Base-by-base conservation (phyloP, 1,140 invertebrate species). In the Penaeus vannamei region DNA sequence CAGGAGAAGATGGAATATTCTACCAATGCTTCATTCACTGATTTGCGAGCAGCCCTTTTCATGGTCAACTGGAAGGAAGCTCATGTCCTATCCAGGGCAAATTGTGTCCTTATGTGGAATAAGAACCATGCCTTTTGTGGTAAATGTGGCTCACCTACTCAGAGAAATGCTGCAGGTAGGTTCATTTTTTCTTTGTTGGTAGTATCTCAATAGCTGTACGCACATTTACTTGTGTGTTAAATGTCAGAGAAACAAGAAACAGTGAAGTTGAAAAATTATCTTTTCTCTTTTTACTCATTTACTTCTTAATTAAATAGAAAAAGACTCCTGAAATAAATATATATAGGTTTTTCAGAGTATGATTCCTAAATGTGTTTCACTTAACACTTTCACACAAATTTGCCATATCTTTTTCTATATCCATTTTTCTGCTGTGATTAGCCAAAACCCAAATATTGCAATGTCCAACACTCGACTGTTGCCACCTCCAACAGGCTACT, bases 401-500 rank as follows among this genome's bases (percentile, higher is more conserved):
- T 29, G 0, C 62, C 23, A 17, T 26, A n/a, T 61, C 42, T 20
- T n/a, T 42, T 23, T 46, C 26, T 80, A 14, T 12, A 29, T 59
- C 60, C 8, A 29, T 23, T 23, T 23, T 26, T 36, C 60, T 29
- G 4, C 20, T 84, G n/a, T 62, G 12, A 3, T 1, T 32, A 5
- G 36, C 36, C 36, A 42, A 42, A 42, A 42, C 36, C 4, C 36
- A 42, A 42, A 42, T 4, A 42, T 42, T 7, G 8, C 0, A 42
- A 42, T 42, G 8, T 7, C 36, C 36, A 42, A 53, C 60, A 60
- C 46, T 17, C 2, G 17, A 22, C 26, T 53, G 22, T 17, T 60
- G 92, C 93, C 23, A 93, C 93, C 14, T 93, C 92, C 81, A 92
- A 93, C 91, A 92, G 92, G 89, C 89, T 90, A 20, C 94, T 93